These are phyloP conservation scores for Pardalotus punctatus DNA, from an alignment of 2,113 vertebrate species.

Conservation along the genomic window DNA sequence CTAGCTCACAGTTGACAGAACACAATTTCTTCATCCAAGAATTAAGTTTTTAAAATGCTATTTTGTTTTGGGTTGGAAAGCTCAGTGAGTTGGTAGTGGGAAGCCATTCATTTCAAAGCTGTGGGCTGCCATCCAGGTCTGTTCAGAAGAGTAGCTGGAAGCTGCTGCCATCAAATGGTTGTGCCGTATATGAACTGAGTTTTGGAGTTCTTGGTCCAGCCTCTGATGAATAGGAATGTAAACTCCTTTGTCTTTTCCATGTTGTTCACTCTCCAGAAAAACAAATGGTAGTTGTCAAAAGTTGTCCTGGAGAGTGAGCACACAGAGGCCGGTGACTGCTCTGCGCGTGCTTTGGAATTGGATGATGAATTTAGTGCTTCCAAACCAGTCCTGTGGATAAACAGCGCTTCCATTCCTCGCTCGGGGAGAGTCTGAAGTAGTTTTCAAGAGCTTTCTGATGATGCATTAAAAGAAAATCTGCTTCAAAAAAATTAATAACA, in stretches of 20 bases:
- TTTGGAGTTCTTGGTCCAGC: constrained; percentile 36
- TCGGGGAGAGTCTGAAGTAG: background rate
- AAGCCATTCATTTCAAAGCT: constrained; percentile 43
- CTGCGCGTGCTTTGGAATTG: background rate
- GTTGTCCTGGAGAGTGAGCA: background rate
- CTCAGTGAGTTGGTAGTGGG: constrained; percentile 21
- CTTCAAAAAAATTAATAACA: background rate
- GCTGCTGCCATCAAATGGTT: constrained; percentile 66
- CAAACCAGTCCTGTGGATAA: background rate
- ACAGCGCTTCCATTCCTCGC: background rate
- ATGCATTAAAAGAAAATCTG: background rate
- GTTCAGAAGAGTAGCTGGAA: constrained; percentile 43
- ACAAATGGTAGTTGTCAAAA: background rate
- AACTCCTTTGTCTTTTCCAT: background rate
- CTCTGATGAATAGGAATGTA: background rate
- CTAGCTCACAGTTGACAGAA: constrained; percentile 9
- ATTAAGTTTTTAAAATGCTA: constrained; percentile 27
- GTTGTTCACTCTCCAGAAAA: background rate
- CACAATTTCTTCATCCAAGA: constrained; percentile 28
- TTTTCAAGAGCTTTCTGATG: constrained; percentile 11
- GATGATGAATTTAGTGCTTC: background rate
- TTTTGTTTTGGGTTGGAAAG: constrained; percentile 35
- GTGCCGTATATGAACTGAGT: constrained; percentile 32
- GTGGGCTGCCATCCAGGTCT: constrained; percentile 16
- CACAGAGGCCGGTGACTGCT: background rate